Conservation (phyloP, 2,113 vertebrate species). For the Scortum barcoo region DNA sequence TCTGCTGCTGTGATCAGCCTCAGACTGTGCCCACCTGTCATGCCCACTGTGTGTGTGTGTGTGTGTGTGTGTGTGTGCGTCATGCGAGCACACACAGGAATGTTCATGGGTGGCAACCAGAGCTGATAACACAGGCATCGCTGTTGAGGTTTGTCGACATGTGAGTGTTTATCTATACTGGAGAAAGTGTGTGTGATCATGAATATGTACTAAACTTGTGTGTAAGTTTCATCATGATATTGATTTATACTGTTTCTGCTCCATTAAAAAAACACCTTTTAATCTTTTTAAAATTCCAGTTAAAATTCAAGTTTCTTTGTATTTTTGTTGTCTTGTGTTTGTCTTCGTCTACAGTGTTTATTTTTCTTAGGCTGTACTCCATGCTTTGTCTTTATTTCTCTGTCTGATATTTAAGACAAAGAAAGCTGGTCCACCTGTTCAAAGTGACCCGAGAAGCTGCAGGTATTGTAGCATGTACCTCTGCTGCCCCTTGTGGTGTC, state of each 20-base stretch:
- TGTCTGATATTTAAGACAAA: constrained; percentile 9
- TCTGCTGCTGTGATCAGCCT: constrained; percentile 23
- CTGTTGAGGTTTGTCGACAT: not conserved
- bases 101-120: not conserved
- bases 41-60: constrained; percentile 20
- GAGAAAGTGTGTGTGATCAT: not conserved
- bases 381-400: constrained; percentile 15
- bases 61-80: constrained; percentile 9
- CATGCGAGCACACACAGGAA: not conserved
- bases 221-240: not conserved
- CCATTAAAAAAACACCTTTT: not conserved
- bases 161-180: not conserved
- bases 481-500: constrained; percentile 80
- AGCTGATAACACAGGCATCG: not conserved
- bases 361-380: not conserved
- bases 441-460: not conserved
- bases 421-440: constrained; percentile 28
- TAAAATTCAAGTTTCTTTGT: no score
- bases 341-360: not conserved
- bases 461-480: constrained; percentile 61
- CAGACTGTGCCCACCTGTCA: constrained; percentile 2
- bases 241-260: not conserved
- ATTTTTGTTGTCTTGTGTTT: constrained; percentile 19
- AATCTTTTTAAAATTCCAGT: not conserved
- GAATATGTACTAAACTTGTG: not conserved